Percentiles rank a stretch among this genome's conserved stretches.
phyloP scores from a whole-genome alignment of 2,888 invertebrate species.

The Epinotia demarniana region DNA sequence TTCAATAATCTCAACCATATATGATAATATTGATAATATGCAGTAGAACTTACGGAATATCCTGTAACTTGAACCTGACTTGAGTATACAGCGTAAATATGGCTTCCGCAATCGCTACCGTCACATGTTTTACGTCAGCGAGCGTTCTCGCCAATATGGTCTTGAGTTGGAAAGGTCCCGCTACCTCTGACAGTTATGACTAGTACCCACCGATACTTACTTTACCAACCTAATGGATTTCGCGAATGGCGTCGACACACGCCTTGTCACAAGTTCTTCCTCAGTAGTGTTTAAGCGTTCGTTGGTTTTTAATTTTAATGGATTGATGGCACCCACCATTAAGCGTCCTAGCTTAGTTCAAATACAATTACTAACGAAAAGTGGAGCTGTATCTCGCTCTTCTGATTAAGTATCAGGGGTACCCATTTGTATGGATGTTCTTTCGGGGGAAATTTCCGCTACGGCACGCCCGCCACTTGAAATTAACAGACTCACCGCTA shows the following conservation, averaged over 20 bases:
- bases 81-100: background rate
- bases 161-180: background rate
- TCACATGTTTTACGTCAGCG: background rate
- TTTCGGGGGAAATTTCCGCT: background rate
- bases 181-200: background rate
- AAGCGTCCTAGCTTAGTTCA: background rate
- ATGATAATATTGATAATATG: too few relatives aligned
- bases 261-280: constrained; percentile 2
- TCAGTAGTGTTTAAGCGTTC: background rate
- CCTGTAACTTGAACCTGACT: background rate
- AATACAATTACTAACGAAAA: background rate
- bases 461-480: background rate
- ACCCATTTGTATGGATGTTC: background rate
- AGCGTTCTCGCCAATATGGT: background rate
- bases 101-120: background rate
- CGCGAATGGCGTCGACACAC: constrained; percentile 10
- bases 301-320: background rate
- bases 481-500: background rate
- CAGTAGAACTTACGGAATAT: background rate
- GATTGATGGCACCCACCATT: background rate
- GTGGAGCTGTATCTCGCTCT: background rate
- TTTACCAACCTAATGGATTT: constrained; percentile 3
- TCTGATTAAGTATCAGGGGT: background rate
- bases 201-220: constrained; percentile 23
- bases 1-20: too few relatives aligned